phyloP scores from a whole-genome alignment of 2,113 vertebrate species.

The Dromaius novaehollandiae region DNA sequence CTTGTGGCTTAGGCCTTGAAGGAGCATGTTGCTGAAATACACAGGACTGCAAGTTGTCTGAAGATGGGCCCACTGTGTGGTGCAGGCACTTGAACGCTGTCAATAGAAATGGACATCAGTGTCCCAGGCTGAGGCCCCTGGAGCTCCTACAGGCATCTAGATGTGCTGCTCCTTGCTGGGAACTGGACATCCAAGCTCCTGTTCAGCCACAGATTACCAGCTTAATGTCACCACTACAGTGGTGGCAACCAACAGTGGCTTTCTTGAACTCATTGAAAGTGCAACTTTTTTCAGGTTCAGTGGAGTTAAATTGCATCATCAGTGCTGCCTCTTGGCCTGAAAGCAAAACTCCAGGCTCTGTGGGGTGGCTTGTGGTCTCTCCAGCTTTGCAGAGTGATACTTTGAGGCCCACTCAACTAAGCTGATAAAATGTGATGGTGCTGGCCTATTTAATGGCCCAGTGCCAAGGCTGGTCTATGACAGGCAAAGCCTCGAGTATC shows the following conservation, averaged over 20 bases:
- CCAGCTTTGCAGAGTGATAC: neutral
- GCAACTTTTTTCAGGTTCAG: neutral
- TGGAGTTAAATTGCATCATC: neutral
- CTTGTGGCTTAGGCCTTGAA: neutral
- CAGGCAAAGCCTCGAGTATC: neutral
- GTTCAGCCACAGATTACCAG: neutral
- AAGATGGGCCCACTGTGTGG: neutral
- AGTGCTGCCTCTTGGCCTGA: neutral
- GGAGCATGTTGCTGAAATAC: neutral
- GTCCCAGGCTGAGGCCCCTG: neutral
- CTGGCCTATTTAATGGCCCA: neutral
- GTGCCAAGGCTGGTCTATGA: neutral
- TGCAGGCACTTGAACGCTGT: neutral
- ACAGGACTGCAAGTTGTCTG: too few species aligned
- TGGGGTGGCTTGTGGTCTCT: neutral
- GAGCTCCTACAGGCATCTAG: neutral
- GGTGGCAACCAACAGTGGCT: neutral
- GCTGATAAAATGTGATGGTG: neutral
- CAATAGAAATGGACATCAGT: neutral
- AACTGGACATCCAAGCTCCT: neutral
- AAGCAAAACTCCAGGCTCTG: neutral
- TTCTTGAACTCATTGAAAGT: too few species aligned
- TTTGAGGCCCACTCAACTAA: neutral
- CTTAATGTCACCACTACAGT: neutral
- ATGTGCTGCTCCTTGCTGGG: neutral